Conservation (phyloP, 2,888 invertebrate genomes). For the Xestia c-nigrum region DNA sequence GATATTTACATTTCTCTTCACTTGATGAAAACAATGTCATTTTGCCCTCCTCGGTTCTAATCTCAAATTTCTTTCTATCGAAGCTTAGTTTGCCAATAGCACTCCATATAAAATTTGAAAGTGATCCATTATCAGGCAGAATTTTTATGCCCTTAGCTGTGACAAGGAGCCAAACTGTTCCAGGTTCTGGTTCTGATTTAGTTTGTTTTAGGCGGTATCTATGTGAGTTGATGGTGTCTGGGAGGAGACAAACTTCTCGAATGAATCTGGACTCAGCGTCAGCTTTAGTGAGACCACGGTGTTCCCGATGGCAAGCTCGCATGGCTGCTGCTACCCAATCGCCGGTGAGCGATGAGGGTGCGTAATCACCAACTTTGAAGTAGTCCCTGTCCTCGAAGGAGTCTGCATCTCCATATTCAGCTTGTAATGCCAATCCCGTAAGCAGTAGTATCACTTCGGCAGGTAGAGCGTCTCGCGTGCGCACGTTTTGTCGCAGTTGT, state of each 20-base stretch:
- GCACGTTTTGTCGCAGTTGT: conserved; percentile 97
- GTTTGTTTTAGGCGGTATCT: conserved; percentile 94
- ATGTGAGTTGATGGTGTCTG: conserved; percentile 97
- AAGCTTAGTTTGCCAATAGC: conserved; percentile 98
- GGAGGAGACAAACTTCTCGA: conserved; percentile 95
- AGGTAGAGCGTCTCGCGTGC: conserved; percentile 91
- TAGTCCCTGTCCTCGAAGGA: conserved; percentile 83
- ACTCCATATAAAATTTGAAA: conserved; percentile 97
- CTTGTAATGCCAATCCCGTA: conserved; percentile 97
- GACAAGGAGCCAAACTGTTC: conserved; percentile 97
- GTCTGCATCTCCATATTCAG: conserved; percentile 96
- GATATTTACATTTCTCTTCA: conserved; percentile 98
- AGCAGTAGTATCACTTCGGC: conserved; percentile 94
- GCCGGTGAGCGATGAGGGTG: conserved; percentile 92
- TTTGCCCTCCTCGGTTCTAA: conserved; percentile 96
- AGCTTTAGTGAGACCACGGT: conserved; percentile 93
- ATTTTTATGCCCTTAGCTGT: conserved; percentile 98
- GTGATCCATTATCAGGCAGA: conserved; percentile 92
- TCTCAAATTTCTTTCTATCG: conserved; percentile 99
- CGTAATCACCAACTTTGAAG: conserved; percentile 96
- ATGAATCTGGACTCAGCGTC: conserved; percentile 97
- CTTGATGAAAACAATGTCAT: conserved; percentile 97
- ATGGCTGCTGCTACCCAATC: conserved; percentile 91
- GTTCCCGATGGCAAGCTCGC: conserved; percentile 95
- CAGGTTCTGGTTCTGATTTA: conserved; percentile 93